Percentiles rank a stretch among this genome's conserved stretches.
phyloP scores from a whole-genome alignment of 2,797 vertebrate species.

The Rhincodon typus region DNA sequence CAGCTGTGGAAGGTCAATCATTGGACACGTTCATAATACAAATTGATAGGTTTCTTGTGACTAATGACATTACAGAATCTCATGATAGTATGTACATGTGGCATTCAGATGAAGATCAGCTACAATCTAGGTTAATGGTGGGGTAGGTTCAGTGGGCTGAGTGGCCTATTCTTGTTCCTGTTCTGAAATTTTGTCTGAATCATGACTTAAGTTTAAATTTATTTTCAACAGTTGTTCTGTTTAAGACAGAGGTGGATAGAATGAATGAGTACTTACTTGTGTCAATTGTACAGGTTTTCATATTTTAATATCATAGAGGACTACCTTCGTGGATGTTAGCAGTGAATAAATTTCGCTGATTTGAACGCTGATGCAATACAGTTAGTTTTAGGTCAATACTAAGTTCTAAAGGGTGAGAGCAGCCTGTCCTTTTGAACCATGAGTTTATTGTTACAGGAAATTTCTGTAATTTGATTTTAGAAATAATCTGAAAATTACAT shows the following conservation, averaged over 20 bases:
- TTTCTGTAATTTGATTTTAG: background rate
- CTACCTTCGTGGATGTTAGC: background rate
- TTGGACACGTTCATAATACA: too few relatives aligned
- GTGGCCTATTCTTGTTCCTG: too few relatives aligned
- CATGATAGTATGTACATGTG: too few relatives aligned
- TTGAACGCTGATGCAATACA: background rate
- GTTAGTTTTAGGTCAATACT: background rate
- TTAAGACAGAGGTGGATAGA: background rate
- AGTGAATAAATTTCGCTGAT: background rate
- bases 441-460: background rate
- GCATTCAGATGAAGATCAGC: too few relatives aligned
- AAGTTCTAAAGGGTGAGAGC: background rate
- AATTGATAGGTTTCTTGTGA: too few relatives aligned
- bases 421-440: background rate
- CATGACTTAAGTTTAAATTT: background rate
- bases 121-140: too few relatives aligned
- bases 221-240: background rate
- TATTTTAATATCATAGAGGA: background rate
- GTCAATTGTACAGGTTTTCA: background rate
- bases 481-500: background rate
- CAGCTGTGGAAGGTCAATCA: too few relatives aligned
- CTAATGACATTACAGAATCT: too few relatives aligned
- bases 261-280: background rate
- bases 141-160: too few relatives aligned
- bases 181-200: background rate